Conservation (phyloP, 2,797 vertebrate genomes). For the Hypotaenidia okinawae region DNA sequence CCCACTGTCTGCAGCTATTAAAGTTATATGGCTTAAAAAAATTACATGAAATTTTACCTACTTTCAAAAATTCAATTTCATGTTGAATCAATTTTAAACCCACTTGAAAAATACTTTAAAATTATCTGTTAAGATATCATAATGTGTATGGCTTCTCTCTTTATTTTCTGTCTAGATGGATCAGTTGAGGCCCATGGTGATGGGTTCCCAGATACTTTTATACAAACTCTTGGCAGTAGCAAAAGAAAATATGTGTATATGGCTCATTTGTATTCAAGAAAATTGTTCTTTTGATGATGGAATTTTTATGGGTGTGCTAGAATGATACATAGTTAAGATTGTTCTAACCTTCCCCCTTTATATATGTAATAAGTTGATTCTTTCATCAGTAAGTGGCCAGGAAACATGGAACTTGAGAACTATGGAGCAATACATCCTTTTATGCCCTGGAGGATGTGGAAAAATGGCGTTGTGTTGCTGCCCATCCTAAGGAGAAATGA, state of each 20-base stretch:
- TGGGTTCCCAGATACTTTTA: neutral
- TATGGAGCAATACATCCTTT: neutral
- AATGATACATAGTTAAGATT: neutral
- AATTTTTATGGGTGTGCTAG: neutral
- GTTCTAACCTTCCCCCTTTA: neutral
- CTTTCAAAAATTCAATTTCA: constrained; percentile 28
- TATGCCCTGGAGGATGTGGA: neutral
- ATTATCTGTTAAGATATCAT: neutral
- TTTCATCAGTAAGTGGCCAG: neutral
- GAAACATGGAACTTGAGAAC: neutral
- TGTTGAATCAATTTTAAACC: constrained; percentile 17
- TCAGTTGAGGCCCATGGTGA: neutral
- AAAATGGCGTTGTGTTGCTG: neutral
- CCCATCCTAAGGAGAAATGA: neutral
- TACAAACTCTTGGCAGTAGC: neutral
- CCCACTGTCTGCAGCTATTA: constrained; percentile 13
- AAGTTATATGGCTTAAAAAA: constrained; percentile 16
- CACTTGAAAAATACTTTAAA: constrained; percentile 16
- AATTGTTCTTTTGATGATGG: neutral
- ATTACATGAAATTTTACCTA: constrained; percentile 21
- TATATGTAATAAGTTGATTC: neutral
- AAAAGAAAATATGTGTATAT: neutral
- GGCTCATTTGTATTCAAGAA: neutral
- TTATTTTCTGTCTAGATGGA: neutral
- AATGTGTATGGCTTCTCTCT: neutral